These are phyloP conservation scores for Mormyrus hasselquistii DNA, from an alignment of 2,797 vertebrate species.

Conservation along the genomic window DNA sequence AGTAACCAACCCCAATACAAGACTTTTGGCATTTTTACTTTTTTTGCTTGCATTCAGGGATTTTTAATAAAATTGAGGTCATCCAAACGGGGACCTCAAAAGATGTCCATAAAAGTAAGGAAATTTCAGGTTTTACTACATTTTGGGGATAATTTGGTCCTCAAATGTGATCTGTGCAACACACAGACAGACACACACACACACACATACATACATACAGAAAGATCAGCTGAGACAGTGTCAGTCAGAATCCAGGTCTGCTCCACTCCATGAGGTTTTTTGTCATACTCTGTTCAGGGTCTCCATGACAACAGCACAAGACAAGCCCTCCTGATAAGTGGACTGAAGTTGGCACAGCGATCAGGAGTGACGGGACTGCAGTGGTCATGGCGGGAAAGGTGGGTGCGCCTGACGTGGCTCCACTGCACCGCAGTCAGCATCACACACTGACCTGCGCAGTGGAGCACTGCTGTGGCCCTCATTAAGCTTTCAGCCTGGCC, in stretches of 20 bases:
- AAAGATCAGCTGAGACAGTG: neutral
- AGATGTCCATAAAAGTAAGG: too few species aligned
- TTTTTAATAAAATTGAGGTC: too few species aligned
- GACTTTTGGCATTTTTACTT: too few species aligned
- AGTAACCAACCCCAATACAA: too few species aligned
- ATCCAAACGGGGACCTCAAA: too few species aligned
- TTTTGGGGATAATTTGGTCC: too few species aligned
- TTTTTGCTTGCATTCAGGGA: too few species aligned
- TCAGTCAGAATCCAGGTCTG: too few species aligned
- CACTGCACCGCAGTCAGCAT: neutral
- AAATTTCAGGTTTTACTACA: too few species aligned
- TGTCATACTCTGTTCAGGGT: constrained; percentile 14
- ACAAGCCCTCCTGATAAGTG: constrained; percentile 2
- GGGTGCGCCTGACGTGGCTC: neutral
- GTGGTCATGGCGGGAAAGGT: neutral
- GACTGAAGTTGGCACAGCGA: neutral
- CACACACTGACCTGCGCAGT: neutral
- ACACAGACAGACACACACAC: neutral
- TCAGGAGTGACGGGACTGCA: neutral
- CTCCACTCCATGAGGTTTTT: neutral
- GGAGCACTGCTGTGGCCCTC: neutral
- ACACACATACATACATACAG: neutral
- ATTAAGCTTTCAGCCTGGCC: neutral
- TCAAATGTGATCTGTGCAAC: too few species aligned
- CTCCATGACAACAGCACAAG: constrained; percentile 25